phyloP scores from a whole-genome alignment of 1,140 invertebrate genomes.

The Drosophila nebulosa region DNA sequence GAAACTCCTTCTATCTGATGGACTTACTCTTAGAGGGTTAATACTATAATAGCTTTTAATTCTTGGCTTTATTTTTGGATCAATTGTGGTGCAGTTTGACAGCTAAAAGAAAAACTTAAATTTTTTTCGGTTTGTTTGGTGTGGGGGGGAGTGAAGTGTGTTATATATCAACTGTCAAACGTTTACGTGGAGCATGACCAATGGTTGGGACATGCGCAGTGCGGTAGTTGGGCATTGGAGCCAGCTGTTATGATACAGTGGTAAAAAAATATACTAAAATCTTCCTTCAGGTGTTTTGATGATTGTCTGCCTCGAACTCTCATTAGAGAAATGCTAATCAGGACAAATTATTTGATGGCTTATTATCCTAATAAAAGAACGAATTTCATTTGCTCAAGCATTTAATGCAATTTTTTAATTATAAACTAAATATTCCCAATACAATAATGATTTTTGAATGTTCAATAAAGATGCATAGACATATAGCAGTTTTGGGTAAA shows the following conservation, averaged over 20 bases:
- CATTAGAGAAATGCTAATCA: too few relatives aligned
- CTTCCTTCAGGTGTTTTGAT: neutral
- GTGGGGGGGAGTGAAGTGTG: neutral
- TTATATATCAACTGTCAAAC: conserved; percentile 36
- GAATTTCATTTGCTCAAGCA: conserved; percentile 26
- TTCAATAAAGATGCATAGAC: conserved; percentile 43
- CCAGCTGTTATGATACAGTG: conserved; percentile 42
- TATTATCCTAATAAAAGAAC: neutral
- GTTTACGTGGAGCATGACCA: conserved; percentile 55
- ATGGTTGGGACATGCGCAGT: conserved; percentile 52
- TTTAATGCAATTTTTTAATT: conserved; percentile 44
- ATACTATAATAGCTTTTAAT: neutral
- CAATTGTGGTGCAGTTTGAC: conserved; percentile 6
- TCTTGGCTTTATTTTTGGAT: neutral
- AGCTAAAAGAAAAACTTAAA: conserved; percentile 20
- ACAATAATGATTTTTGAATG: conserved; percentile 25
- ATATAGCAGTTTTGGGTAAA: conserved; percentile 1
- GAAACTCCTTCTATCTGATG: conserved; percentile 1
- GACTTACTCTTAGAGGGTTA: conserved; percentile 54
- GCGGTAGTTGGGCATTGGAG: neutral
- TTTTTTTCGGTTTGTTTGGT: neutral
- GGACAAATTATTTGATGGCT: too few relatives aligned
- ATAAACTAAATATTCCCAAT: conserved; percentile 37
- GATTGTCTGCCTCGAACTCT: too few relatives aligned
- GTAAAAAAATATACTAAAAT: neutral